These are phyloP conservation scores for Rhabdomys pumilio DNA, from an alignment of 2,797 vertebrate genomes.

Conservation along the genomic window DNA sequence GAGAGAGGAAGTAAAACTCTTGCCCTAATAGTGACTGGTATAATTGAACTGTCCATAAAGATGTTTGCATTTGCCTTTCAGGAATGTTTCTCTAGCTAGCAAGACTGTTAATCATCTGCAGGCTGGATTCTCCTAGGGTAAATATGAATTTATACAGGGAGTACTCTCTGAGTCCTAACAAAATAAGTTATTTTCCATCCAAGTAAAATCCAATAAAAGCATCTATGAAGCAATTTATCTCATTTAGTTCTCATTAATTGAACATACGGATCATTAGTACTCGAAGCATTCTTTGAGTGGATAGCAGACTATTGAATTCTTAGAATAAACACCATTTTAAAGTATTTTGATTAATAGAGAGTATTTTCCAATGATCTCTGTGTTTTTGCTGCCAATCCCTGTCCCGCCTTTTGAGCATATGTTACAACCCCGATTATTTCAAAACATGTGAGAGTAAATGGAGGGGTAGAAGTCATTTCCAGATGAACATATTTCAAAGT, in stretches of 20 bases:
- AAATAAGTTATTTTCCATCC: neutral
- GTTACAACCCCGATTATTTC: constrained; percentile 31
- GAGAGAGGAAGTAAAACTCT: constrained; percentile 70
- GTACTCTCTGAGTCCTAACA: neutral
- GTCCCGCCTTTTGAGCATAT: neutral
- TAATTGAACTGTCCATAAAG: constrained; percentile 72
- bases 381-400: neutral
- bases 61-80: constrained; percentile 75
- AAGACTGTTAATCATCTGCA: constrained; percentile 47
- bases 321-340: constrained; percentile 18
- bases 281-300: constrained; percentile 16
- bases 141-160: neutral
- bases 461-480: constrained; percentile 67
- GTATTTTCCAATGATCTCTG: neutral
- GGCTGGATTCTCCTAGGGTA: neutral
- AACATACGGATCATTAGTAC: neutral
- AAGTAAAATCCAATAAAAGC: constrained; percentile 21
- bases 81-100: constrained; percentile 78
- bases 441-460: constrained; percentile 26
- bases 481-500: constrained; percentile 70
- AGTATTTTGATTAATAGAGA: constrained; percentile 21
- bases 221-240: neutral
- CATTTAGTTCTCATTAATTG: constrained; percentile 9
- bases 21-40: constrained; percentile 31
- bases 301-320: constrained; percentile 17